phyloP scores from a whole-genome alignment of 2,888 invertebrate species.

The Cetonia aurata region DNA sequence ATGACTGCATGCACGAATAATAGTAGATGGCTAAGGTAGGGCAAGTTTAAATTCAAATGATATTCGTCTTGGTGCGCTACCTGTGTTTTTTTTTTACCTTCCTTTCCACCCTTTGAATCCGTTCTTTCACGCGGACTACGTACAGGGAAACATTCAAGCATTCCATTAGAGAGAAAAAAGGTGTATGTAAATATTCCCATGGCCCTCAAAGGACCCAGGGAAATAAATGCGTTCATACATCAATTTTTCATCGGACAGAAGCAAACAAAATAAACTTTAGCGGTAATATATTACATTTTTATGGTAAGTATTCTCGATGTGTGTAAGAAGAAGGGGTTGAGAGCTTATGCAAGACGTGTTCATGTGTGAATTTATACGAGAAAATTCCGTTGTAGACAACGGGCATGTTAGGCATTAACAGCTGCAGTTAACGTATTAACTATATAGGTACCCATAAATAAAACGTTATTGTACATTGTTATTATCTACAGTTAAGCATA shows the following conservation, averaged over 20 bases:
- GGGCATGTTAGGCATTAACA: too few species aligned
- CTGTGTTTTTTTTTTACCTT: constrained; percentile 50
- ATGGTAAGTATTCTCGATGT: constrained; percentile 58
- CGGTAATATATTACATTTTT: constrained; percentile 58
- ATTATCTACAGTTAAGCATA: too few species aligned
- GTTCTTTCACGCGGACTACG: constrained; percentile 48
- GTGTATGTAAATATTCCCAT: constrained; percentile 53
- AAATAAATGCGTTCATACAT: constrained; percentile 52
- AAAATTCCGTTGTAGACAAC: neutral
- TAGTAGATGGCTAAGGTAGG: constrained; percentile 29
- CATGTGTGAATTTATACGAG: constrained; percentile 9
- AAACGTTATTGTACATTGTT: too few species aligned
- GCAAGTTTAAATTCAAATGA: constrained; percentile 38
- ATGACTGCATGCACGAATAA: too few species aligned
- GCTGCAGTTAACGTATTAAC: too few species aligned
- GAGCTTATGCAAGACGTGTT: neutral
- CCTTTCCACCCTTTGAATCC: constrained; percentile 49
- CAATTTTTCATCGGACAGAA: constrained; percentile 60
- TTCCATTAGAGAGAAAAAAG: constrained; percentile 42
- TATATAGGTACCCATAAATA: too few species aligned
- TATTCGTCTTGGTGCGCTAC: constrained; percentile 50
- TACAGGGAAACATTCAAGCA: constrained; percentile 54
- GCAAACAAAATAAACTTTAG: constrained; percentile 51
- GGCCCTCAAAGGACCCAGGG: constrained; percentile 45
- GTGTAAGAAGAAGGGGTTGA: constrained; percentile 26